Evolutionary conservation across 2,888 invertebrate species (phyloP), one percentile per base, ranked within the genome.

Genomic region (Abscondita cerata): DNA sequence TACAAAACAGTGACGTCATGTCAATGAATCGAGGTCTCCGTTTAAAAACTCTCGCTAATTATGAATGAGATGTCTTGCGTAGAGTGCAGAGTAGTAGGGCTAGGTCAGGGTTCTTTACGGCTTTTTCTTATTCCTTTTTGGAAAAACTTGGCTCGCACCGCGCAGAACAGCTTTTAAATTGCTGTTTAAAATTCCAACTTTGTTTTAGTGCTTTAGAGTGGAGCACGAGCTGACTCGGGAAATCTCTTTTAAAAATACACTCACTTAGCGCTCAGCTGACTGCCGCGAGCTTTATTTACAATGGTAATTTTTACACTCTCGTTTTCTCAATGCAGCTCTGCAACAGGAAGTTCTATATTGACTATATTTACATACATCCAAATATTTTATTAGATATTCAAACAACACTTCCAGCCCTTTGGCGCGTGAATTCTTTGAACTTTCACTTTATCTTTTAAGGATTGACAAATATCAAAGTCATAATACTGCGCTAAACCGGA

Each of bases 151-250:
- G 64, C 65, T 65, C 70, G 70, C 72, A 72, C 73, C 73, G 71
- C 72, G 72, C 73, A 70, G 74, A 75, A 76, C 76, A 74, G 75
- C 77, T 75, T 76, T 77, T 78, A 79, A 79, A 79, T 78, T 77
- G 78, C 78, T 79, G 78, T 78, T 79, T 80, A 79, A 80, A 79
- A 78, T 79, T 80, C 79, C 76, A 78, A 80, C 78, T 80, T 79
- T 79, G 78, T 78, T 79, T 78, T 78, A 77, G 76, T 76, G 76
- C 75, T 75, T 74, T 72, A 70, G 69, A 65, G 62, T 67, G 64
- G 62, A 65, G 73, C 72, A 67, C 69, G 72, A 73, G 70, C 70
- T 72, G 73, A 72, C 70, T 71, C 68, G 72, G 72, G 73, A 74
- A 75, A 74, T 73, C 73, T 72, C 72, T 76, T 74, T 75, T 72